Conservation (phyloP, 1,140 invertebrate genomes). For the Drosophila melanogaster region Release_6_plus_ISO1_MT NT_037436.4:10559501-10560000, state of each 20-base stretch:
- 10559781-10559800: conserved; percentile 45
- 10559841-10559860: conserved; percentile 76
- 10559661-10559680: conserved; percentile 82
- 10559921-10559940: neutral
- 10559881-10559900: neutral
- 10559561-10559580: neutral
- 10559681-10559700: conserved; percentile 67
- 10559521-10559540: conserved; percentile 74
- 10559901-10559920: conserved; percentile 2
- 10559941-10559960: too few species aligned
- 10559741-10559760: conserved; percentile 36
- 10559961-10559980: too few species aligned
- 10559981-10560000: too few species aligned
- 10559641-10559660: conserved; percentile 53
- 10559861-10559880: conserved; percentile 59
- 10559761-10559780: conserved; percentile 34
- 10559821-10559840: conserved; percentile 17
- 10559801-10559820: conserved; percentile 63
- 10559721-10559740: conserved; percentile 9
- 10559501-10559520: conserved; percentile 60
- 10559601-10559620: conserved; percentile 24
- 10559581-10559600: conserved; percentile 1
- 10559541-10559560: conserved; percentile 64
- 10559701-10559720: neutral
- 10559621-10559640: conserved; percentile 3